Base-by-base conservation (phyloP, 64 coral and sea anemone genomes). In the Stylophora pistillata region DNA sequence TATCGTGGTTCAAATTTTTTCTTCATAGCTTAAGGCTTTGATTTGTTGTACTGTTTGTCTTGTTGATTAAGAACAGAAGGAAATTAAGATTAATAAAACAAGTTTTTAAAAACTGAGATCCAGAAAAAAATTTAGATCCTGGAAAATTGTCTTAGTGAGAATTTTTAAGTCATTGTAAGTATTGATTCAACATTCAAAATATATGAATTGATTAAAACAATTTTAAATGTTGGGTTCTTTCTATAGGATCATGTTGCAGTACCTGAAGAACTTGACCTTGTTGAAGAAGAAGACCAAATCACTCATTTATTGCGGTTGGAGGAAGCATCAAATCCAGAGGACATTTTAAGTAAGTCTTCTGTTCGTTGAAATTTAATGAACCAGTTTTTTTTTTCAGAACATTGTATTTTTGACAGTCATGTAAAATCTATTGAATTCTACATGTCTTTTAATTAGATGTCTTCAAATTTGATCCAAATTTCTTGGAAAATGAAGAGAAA, bases 211-310 rank as follows among this genome's bases (percentile, higher is more conserved):
- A 47, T 47, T 47, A 47, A 47, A 47, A 47, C 37, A 47, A 47
- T 47, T 3, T 47, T 47, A 47, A 47, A 47, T 47, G 37, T n/a
- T 28, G 23, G 64, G 52, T 69, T 2, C 14, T 84, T 64, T 41
- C 10, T 7, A 14, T 13, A 99, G 97, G 97, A 99, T 78, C 97
- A 99, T 64, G 83, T 76, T n/a, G 85, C 97, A 13, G 86, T 95
- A 13, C 9, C 87, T 21, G 77, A 69, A 71, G 97, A 91, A 18
- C 71, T 95, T 12, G 93, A 95, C 68, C 87, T 99, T 32, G 97
- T 99, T n/a, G 97, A 99, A 63, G 97, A 99, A 26, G 94, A 95
- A 71, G 97, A 99, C 53, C 97, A 99, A 85, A 99, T 99, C 30
- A 99, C 97, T 23, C 97, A 99, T 78, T 78, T 99, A 34, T 73